phyloP scores from a whole-genome alignment of 2,113 vertebrate species.

The Coturnix japonica region DNA sequence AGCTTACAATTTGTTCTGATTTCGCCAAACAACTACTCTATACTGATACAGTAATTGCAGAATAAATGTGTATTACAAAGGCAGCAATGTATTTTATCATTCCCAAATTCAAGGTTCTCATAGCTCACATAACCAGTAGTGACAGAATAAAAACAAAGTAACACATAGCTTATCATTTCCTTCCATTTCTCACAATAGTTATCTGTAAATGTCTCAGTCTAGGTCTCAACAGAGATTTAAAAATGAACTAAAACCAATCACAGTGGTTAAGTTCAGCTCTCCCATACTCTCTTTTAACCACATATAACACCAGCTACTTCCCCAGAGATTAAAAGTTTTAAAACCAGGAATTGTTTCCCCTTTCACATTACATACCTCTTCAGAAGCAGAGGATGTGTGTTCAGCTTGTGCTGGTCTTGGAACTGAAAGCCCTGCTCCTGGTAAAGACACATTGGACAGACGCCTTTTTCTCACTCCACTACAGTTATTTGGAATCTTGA shows the following conservation, averaged over 20 bases:
- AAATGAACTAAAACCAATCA: background rate
- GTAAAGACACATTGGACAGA: conserved; percentile 92
- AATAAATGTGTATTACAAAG: background rate
- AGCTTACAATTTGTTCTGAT: background rate
- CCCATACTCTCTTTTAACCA: background rate
- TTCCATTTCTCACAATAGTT: background rate
- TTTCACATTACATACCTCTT: conserved; percentile 85
- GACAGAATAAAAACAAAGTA: background rate
- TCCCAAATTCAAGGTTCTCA: background rate
- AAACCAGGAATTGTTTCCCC: background rate
- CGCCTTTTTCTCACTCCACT: conserved; percentile 93
- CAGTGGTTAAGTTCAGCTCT: background rate
- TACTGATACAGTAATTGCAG: background rate
- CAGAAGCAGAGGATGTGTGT: conserved; percentile 78
- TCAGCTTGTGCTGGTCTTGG: conserved; percentile 87
- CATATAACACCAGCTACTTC: background rate
- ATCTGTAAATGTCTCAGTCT: background rate
- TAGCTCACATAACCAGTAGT: background rate
- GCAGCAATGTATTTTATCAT: background rate
- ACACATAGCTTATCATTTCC: background rate
- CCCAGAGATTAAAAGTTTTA: background rate
- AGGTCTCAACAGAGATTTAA: background rate
- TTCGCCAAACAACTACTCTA: background rate
- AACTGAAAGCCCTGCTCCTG: conserved; percentile 89
- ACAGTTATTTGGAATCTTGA: conserved; percentile 99